Evolutionary conservation across 2,113 vertebrate genomes (phyloP).

Genomic region (Oreochromis aureus): DNA sequence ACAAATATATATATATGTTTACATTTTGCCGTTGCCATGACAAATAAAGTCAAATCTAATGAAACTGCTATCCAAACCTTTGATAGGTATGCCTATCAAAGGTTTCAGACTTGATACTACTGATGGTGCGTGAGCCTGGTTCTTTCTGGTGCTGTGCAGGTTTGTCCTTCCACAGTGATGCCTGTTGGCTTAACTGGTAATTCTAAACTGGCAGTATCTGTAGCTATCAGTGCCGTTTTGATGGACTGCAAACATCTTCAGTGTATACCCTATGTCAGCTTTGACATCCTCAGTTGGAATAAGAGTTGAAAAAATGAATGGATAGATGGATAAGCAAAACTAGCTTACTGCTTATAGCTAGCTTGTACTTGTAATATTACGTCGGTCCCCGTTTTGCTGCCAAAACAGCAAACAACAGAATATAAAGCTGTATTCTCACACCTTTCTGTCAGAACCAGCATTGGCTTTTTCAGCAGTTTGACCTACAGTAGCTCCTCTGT

Average conservation of each 20-base stretch:
- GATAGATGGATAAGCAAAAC: neutral
- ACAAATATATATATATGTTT: fast-evolving
- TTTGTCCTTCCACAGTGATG: neutral
- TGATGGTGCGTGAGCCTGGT: neutral
- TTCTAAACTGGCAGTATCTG: neutral
- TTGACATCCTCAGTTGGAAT: neutral
- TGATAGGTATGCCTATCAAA: neutral
- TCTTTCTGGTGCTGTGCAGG: neutral
- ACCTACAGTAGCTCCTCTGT: neutral
- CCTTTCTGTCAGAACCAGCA: neutral
- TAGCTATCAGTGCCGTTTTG: neutral
- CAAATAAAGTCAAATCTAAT: neutral
- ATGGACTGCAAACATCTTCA: neutral
- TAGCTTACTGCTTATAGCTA: neutral
- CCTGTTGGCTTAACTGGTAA: neutral
- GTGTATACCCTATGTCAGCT: neutral
- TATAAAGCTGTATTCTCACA: neutral
- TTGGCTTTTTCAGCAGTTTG: neutral
- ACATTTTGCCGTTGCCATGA: neutral
- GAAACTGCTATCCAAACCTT: neutral
- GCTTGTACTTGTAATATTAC: neutral
- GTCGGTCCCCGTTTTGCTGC: neutral
- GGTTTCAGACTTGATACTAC: neutral
- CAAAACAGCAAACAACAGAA: neutral
- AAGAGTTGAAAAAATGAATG: neutral